phyloP scores from a whole-genome alignment of 2,888 invertebrate species.

The Autographa gamma region DNA sequence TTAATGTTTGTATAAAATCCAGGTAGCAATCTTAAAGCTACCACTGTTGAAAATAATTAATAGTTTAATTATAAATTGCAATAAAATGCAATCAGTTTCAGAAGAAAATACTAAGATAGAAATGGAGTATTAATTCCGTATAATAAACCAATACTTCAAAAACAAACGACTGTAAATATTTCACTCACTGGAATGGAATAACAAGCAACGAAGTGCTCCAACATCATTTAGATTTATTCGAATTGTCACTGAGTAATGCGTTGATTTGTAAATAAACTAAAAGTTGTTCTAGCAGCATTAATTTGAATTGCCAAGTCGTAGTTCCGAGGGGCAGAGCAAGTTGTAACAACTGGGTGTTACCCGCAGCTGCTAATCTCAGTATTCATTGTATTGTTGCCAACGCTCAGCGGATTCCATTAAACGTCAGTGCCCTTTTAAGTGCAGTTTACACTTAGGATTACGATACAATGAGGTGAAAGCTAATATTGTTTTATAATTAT shows the following conservation, averaged over 20 bases:
- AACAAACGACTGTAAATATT: not conserved
- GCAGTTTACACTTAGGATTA: constrained; percentile 27
- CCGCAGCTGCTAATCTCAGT: constrained; percentile 53
- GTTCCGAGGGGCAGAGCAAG: constrained; percentile 45
- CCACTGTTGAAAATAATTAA: not conserved
- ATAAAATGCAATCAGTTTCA: not conserved
- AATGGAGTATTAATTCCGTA: not conserved
- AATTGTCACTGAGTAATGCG: constrained; percentile 1
- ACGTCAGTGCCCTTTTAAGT: constrained; percentile 45
- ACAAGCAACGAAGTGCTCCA: not conserved
- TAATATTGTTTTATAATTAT: not conserved
- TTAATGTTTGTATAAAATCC: not conserved
- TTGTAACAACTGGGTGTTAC: constrained; percentile 40
- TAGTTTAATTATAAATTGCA: not conserved
- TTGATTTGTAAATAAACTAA: constrained; percentile 9
- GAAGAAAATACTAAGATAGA: too few species aligned
- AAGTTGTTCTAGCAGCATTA: constrained; percentile 22
- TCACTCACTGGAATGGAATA: not conserved
- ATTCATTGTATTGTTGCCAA: constrained; percentile 55
- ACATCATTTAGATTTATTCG: constrained; percentile 3
- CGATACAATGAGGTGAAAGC: constrained; percentile 4
- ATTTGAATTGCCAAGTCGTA: constrained; percentile 45
- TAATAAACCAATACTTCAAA: not conserved
- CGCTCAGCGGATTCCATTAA: constrained; percentile 39
- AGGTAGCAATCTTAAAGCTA: not conserved